Evolutionary conservation across 1,140 invertebrate species (phyloP).

Genomic region (Gryllus bimaculatus): DNA sequence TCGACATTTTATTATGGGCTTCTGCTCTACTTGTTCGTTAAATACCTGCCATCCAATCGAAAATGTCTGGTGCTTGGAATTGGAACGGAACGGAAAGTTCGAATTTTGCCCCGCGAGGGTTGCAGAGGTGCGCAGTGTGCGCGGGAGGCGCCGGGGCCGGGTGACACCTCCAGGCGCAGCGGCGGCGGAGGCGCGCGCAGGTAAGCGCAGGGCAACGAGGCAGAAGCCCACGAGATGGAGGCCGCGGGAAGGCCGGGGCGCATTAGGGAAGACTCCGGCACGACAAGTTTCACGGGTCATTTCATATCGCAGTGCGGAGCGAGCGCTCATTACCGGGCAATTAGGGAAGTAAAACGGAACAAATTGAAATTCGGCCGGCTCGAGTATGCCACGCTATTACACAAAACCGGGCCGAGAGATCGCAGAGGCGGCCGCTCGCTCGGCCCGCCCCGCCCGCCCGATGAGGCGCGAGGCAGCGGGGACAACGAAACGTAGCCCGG

Average conservation of each 20-base stretch:
- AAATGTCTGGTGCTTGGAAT: no score
- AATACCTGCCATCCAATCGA: no score
- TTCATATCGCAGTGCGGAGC: background rate
- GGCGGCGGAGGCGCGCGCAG: background rate
- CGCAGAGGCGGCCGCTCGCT: no score
- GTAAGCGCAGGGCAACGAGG: background rate
- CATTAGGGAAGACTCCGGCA: background rate
- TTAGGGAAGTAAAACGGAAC: conserved; percentile 4
- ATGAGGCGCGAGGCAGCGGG: background rate
- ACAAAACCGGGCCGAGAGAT: background rate
- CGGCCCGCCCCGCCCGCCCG: no score
- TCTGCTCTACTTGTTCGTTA: no score
- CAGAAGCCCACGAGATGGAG: background rate
- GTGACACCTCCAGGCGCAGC: no score
- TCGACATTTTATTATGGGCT: no score
- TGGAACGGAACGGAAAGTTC: no score
- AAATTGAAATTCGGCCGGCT: conserved; percentile 1
- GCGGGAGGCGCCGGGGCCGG: no score
- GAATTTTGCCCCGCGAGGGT: no score
- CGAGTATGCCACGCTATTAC: conserved; percentile 3
- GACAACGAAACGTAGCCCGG: background rate
- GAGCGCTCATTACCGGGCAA: background rate
- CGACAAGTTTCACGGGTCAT: background rate
- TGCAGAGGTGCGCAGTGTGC: no score
- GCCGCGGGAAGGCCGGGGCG: background rate